A percentile compares a stretch with the other conserved stretches of the same genome.
Evolutionary conservation across 2,113 vertebrate genomes (phyloP).

Genomic region (Pao palembangensis): DNA sequence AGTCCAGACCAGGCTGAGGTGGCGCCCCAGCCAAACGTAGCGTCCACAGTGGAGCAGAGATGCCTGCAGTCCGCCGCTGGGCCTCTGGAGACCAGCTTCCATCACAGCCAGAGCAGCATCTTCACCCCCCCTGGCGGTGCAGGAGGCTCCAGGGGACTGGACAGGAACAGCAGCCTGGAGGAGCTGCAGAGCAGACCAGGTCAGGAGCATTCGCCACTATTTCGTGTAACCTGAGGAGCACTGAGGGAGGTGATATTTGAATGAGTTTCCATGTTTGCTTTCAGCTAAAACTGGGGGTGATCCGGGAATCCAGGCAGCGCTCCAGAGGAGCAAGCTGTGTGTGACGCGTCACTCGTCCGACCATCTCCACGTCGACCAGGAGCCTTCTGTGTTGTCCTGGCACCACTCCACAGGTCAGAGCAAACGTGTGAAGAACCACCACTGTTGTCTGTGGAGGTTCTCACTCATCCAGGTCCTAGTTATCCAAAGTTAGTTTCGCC

Average conservation of each 20-base stretch:
- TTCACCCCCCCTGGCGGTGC: not conserved
- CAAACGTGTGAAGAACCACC: too few species aligned
- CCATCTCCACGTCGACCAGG: conserved; percentile 33
- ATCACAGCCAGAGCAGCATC: conserved; percentile 36
- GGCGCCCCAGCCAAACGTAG: too few species aligned
- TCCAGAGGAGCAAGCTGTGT: not conserved
- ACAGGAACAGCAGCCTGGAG: conserved; percentile 43
- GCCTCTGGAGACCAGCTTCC: not conserved
- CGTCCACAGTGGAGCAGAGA: not conserved
- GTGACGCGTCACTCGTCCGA: conserved; percentile 38
- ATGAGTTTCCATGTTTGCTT: not conserved
- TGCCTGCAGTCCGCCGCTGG: not conserved
- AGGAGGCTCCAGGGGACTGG: not conserved
- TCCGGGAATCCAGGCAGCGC: conserved; percentile 8
- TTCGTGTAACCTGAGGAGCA: too few species aligned
- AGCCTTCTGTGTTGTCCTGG: not conserved
- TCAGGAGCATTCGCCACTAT: not conserved
- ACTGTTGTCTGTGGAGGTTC: too few species aligned
- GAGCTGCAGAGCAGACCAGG: conserved; percentile 24
- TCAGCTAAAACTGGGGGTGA: not conserved
- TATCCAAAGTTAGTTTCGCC: too few species aligned
- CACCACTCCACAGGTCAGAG: conserved; percentile 49
- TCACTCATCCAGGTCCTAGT: too few species aligned
- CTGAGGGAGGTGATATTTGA: not conserved
- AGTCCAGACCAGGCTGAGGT: not conserved